Percentiles rank a stretch among this genome's conserved stretches.
Conservation (phyloP, 2,797 vertebrate genomes). For the Onychomys torridus region DNA sequence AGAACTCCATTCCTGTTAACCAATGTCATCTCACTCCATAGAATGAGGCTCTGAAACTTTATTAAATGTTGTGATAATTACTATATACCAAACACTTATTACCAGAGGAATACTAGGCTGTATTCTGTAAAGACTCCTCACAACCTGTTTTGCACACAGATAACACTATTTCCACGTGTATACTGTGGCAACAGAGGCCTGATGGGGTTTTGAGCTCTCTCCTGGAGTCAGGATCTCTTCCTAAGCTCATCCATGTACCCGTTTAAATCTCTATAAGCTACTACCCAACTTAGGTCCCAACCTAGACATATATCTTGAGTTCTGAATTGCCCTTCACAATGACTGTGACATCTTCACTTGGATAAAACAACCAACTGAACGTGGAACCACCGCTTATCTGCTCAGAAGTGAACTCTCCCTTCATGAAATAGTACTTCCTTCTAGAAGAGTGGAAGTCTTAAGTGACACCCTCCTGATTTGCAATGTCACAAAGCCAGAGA, state of each 20-base stretch:
- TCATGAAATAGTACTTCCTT: neutral
- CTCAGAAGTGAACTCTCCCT: neutral
- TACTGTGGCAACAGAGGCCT: neutral
- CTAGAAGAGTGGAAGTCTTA: constrained; percentile 24
- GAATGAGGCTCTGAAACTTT: constrained; percentile 21
- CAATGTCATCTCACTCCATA: neutral
- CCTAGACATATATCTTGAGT: neutral
- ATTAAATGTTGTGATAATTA: neutral
- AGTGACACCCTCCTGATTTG: neutral
- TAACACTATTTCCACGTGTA: neutral
- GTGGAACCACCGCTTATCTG: neutral
- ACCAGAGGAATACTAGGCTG: neutral
- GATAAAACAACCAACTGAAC: constrained; percentile 15
- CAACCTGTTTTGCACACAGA: neutral
- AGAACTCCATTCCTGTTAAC: neutral
- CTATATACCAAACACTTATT: neutral
- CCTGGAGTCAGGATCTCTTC: neutral
- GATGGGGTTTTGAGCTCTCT: neutral
- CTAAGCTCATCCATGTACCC: neutral
- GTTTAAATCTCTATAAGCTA: constrained; percentile 40
- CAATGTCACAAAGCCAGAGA: neutral
- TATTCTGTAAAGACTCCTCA: neutral
- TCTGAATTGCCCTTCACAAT: constrained; percentile 31
- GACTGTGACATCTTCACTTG: neutral
- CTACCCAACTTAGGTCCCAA: neutral